Evolutionary conservation across 2,888 invertebrate genomes (phyloP).

Genomic region (Troilus luridus): DNA sequence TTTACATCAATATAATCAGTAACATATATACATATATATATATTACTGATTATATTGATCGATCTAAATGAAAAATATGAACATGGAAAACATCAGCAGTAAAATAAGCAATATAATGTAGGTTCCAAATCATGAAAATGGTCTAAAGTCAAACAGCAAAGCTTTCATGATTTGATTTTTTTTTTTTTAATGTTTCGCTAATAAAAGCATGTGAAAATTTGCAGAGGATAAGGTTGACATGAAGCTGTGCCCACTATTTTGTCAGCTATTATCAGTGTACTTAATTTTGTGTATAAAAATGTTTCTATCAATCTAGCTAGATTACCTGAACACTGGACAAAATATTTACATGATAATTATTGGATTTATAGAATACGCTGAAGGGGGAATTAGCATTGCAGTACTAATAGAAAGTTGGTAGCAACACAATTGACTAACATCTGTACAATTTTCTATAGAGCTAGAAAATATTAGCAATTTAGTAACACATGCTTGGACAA

Average conservation of each 20-base stretch:
- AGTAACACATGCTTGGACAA: background rate
- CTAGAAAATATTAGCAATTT: background rate
- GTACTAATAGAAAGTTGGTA: background rate
- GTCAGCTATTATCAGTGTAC: background rate
- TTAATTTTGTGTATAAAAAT: background rate
- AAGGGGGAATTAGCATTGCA: background rate
- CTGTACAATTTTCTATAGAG: background rate
- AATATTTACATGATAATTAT: background rate
- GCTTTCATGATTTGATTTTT: background rate
- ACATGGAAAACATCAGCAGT: background rate
- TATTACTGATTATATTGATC: too few relatives aligned
- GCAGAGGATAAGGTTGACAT: background rate
- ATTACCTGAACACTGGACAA: background rate
- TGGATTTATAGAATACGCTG: background rate
- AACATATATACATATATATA: background rate
- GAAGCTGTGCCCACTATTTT: constrained; percentile 7
- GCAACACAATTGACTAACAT: background rate
- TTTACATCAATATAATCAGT: background rate
- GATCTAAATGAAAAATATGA: background rate
- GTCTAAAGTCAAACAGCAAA: background rate
- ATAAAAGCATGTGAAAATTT: background rate
- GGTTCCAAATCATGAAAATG: background rate
- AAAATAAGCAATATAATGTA: background rate
- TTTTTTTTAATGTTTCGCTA: background rate
- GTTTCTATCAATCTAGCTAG: background rate